Base-by-base conservation (phyloP, 1,140 invertebrate species). In the Microplitis demolitor region DNA sequence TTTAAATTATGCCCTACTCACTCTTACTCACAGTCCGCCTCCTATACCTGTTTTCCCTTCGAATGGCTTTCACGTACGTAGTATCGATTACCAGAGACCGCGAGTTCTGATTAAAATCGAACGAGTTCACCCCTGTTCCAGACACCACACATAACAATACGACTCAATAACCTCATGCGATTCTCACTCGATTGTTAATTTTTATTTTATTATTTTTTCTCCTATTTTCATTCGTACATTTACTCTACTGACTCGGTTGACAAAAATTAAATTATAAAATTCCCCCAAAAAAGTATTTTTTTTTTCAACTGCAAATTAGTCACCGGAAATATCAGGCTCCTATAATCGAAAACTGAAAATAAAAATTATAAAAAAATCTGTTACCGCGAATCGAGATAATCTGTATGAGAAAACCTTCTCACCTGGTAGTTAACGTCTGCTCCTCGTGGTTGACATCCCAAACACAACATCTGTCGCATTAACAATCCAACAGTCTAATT, bases 81-180 rank as follows among this genome's bases (percentile, higher is more conserved):
- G 39, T 74, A 74, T 74, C 72, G 72, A 70, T 74, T 74, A 70
- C 63, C 24, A 24, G 37, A 14, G 39, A n/a, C 39, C 50, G 51
- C 56, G 63, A 62, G 13, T 74, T 67, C 39, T 50, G 63, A 66
- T 66, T 69, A 60, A 69, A 58, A 66, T 66, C 72, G 33, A 72
- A 72, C 64, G 54, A 72, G 70, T 72, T 66, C 16, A 54, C 60
- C 58, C 45, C 69, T 63, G 9, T 50, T 50, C 56, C 53, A 53
- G 31, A 74, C 62, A 66, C 68, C 60, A 34, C 37, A 37, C 51
- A 39, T 50, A 66, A 33, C 61, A 63, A 66, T 66, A 66, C 63
- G 35, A 35, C 24, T 60, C 31, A 66, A 64, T 66, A 31, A 51
- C 62, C 58, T 33, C 67, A 11, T 13, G 39, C 33, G 33, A 51